A percentile compares a stretch with the other conserved stretches of the same genome.
Evolutionary conservation across 64 coral and sea anemone genomes (phyloP).

Genomic region (Actinia tenebrosa): DNA sequence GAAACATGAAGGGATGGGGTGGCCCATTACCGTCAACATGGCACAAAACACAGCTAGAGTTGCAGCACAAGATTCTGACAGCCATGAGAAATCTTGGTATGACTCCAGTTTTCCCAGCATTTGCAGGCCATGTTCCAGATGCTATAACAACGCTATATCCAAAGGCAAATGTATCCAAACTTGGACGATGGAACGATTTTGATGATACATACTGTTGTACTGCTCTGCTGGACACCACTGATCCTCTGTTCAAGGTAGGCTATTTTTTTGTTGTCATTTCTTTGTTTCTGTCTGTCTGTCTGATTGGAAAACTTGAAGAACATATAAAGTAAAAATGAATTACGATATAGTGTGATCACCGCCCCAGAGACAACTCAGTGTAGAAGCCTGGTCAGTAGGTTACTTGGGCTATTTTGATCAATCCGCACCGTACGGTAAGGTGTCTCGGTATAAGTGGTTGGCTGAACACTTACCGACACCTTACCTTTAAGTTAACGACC

Average conservation of each 20-base stretch:
- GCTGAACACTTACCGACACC: too few relatives aligned
- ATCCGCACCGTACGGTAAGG: too few relatives aligned
- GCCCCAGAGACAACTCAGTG: too few relatives aligned
- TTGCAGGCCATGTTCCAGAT: conserved; percentile 93
- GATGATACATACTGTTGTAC: conserved; percentile 76
- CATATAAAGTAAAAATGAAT: too few relatives aligned
- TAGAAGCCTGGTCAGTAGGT: too few relatives aligned
- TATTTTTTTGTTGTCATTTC: background rate
- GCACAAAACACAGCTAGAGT: conserved; percentile 58
- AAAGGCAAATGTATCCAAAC: conserved; percentile 80
- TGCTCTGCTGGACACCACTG: conserved; percentile 78
- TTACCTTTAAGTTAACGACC: too few relatives aligned
- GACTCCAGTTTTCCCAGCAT: conserved; percentile 86
- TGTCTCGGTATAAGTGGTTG: too few relatives aligned
- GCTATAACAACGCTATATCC: conserved; percentile 73
- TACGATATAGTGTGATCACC: too few relatives aligned
- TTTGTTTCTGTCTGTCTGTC: background rate
- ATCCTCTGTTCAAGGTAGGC: conserved; percentile 78
- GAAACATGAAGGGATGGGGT: conserved; percentile 84
- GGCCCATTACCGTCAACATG: conserved; percentile 82
- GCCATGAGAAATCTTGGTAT: conserved; percentile 83
- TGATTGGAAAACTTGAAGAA: too few relatives aligned
- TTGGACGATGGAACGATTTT: conserved; percentile 79
- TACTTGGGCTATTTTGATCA: too few relatives aligned
- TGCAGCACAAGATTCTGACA: conserved; percentile 82